A percentile compares a stretch with the other conserved stretches of the same genome.
Conservation (phyloP, 2,888 invertebrate genomes). For the Plutella xylostella region DNA sequence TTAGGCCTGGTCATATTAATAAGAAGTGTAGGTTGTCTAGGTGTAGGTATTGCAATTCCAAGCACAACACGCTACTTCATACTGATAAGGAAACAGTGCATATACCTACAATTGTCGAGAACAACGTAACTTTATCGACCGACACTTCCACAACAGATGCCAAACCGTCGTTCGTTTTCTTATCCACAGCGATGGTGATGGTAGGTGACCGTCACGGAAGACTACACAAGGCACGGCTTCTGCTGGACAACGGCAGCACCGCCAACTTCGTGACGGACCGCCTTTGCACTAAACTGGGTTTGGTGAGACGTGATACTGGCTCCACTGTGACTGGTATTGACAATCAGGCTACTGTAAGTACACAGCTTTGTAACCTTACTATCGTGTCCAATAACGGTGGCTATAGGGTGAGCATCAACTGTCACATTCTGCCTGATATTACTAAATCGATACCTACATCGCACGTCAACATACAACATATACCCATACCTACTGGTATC, state of each 20-base stretch:
- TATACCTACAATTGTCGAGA: no score
- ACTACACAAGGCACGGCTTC: slow-evolving; percentile 8
- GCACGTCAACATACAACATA: slow-evolving; percentile 5
- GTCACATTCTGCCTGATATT: slow-evolving; percentile 8
- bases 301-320: background rate
- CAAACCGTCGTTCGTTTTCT: slow-evolving; percentile 1
- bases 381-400: no score
- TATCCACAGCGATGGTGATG: slow-evolving; percentile 18
- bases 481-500: slow-evolving; percentile 3
- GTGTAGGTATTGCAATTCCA: slow-evolving; percentile 19
- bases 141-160: background rate
- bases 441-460: slow-evolving; percentile 13
- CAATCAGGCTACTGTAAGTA: slow-evolving; percentile 2
- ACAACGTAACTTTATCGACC: slow-evolving; percentile 4
- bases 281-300: slow-evolving; percentile 5
- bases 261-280: slow-evolving; percentile 7
- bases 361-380: no score
- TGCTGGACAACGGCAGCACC: slow-evolving; percentile 12
- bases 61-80: slow-evolving; percentile 19
- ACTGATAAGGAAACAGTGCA: no score
- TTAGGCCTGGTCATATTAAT: slow-evolving; percentile 7
- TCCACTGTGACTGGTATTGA: slow-evolving; percentile 10
- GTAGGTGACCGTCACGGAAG: slow-evolving; percentile 5
- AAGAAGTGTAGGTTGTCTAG: slow-evolving; percentile 13
- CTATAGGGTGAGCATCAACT: background rate